Evolutionary conservation across 2,888 invertebrate genomes (phyloP), one percentile per base, ranked within the genome.

Genomic region (Gymnoscelis rufifasciata): DNA sequence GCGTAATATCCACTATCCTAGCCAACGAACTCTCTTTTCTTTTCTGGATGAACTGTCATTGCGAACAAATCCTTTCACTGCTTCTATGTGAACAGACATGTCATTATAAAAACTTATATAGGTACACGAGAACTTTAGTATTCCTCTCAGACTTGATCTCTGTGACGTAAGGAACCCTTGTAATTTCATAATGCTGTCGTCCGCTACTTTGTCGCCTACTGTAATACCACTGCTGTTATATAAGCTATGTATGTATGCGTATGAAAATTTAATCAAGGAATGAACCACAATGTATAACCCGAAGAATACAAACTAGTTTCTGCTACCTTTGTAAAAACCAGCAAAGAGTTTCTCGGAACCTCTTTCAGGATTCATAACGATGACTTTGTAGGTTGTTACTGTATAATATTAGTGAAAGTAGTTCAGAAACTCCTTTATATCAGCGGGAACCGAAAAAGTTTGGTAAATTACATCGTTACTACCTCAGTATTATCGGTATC

Each of bases 191-290:
- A 50, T 45, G 45, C 27, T 10, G 15, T 43, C 35, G 42, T 39
- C 42, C 38, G 45, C 45, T 29, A 43, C 50, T 50, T 45, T 45
- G 42, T 38, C 42, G 42, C 30, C 42, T 36, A 30, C 38, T 41
- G 35, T 33, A 45, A 50, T 42, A 31, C 49, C 26, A 6, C 24
- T 42, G 33, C 29, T 19, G 19, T 38, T 42, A 35, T 31, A 49
- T 23, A 38, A 15, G 27, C 14, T 33, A 38, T 26, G 38, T 12
- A 35, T 38, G 44, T 38, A 41, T 40, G 31, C 13, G 31, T 12
- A 35, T 45, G 49, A 45, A 44, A 49, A 49, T 49, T 36, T 49
- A 47, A 52, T 52, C 38, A 49, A 43, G 43, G 13, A 40, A 45
- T 42, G 39, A 43, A 42, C 33, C 33, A 30, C 31, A 30, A 29